phyloP scores from a whole-genome alignment of 2,888 invertebrate genomes.

The Altica lythri region DNA sequence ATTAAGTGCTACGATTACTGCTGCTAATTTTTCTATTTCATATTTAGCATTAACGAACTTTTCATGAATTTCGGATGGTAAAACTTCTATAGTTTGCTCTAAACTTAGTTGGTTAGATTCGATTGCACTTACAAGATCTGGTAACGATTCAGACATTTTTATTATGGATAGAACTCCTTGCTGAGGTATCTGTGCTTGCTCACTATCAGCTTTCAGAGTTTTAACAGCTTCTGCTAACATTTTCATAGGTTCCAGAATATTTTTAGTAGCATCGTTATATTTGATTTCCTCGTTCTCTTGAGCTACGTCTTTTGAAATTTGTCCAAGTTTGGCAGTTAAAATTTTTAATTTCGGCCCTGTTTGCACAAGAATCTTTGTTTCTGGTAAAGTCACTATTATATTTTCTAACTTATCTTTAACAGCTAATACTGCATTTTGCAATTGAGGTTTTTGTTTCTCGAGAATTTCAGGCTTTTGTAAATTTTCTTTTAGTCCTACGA shows the following conservation, averaged over 20 bases:
- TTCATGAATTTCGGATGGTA: not conserved
- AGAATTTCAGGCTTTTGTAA: slow-evolving; percentile 31
- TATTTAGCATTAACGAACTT: slow-evolving; percentile 2
- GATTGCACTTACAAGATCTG: not conserved
- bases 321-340: slow-evolving; percentile 5
- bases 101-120: no score
- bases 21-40: slow-evolving; percentile 29
- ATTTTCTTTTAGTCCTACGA: slow-evolving; percentile 25
- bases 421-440: slow-evolving; percentile 29
- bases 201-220: slow-evolving; percentile 16
- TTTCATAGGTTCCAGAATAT: slow-evolving; percentile 25
- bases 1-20: slow-evolving; percentile 22
- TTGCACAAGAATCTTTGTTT: slow-evolving; percentile 7
- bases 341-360: slow-evolving; percentile 20
- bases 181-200: slow-evolving; percentile 18
- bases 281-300: slow-evolving; percentile 5
- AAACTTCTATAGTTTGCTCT: not conserved
- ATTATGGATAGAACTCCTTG: slow-evolving; percentile 12
- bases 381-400: not conserved
- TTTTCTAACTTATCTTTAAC: slow-evolving; percentile 28
- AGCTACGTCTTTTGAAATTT: not conserved
- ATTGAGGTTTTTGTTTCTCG: slow-evolving; percentile 34
- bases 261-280: not conserved
- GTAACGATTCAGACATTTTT: slow-evolving; percentile 2
- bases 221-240: slow-evolving; percentile 15